Conservation (phyloP, 2,113 vertebrate genomes). For the Vulpes ferrilata region DNA sequence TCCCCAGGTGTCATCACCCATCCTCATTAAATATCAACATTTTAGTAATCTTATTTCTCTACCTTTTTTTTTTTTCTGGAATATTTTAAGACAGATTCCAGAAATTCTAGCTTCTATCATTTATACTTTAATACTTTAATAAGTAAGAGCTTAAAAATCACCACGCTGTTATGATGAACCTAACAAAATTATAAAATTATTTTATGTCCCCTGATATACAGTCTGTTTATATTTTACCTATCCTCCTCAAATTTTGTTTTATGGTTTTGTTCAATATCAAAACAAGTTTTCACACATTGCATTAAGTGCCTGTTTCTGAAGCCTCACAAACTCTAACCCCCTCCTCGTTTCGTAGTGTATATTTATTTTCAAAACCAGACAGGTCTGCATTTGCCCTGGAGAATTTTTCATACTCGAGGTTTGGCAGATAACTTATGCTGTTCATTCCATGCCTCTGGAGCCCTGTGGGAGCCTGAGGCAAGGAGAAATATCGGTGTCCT, state of each 20-base stretch:
- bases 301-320: neutral
- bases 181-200: neutral
- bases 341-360: neutral
- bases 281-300: neutral
- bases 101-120: neutral
- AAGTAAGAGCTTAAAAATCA: neutral
- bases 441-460: neutral
- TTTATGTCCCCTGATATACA: neutral
- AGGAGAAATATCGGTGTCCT: neutral
- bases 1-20: neutral
- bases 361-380: neutral
- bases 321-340: neutral
- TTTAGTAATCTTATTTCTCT: neutral
- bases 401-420: neutral
- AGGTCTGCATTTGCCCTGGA: neutral
- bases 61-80: neutral
- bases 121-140: neutral
- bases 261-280: neutral
- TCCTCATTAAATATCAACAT: neutral
- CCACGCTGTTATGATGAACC: neutral
- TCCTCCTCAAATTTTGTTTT: neutral
- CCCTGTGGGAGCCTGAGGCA: neutral
- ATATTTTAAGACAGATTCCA: slow-evolving; percentile 6
- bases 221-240: neutral
- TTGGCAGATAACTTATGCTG: neutral